These are phyloP conservation scores for Hemichromis elongatus DNA, from an alignment of 2,113 vertebrate species.

Conservation along the genomic window DNA sequence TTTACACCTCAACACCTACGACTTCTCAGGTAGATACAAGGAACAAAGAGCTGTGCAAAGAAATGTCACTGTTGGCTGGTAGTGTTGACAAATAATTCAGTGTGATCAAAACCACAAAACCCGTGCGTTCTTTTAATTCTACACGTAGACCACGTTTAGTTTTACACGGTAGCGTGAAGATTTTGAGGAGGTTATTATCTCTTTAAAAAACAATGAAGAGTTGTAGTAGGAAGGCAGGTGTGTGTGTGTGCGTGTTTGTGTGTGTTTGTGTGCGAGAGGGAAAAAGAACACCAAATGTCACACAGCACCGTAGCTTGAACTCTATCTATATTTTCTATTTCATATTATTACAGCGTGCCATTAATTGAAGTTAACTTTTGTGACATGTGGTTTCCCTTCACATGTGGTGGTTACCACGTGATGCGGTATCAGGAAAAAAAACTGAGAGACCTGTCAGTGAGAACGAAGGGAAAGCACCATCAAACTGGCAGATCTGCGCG, in stretches of 20 bases:
- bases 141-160: neutral
- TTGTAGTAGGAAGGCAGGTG: fast-evolving
- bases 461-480: conserved; percentile 39
- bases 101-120: neutral
- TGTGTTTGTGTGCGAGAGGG: neutral
- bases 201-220: neutral
- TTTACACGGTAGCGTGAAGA: fast-evolving
- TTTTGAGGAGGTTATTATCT: neutral
- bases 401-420: neutral
- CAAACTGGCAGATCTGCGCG: neutral
- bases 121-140: neutral
- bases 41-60: neutral
- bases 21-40: neutral
- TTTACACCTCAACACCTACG: neutral
- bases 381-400: neutral
- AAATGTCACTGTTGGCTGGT: neutral
- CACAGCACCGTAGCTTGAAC: neutral
- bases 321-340: neutral
- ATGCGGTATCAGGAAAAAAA: neutral
- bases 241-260: neutral
- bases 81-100: neutral
- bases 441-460: neutral
- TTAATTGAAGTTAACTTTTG: neutral
- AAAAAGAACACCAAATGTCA: neutral
- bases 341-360: neutral